phyloP scores from a whole-genome alignment of 2,113 vertebrate species.

The Piprites chloris region DNA sequence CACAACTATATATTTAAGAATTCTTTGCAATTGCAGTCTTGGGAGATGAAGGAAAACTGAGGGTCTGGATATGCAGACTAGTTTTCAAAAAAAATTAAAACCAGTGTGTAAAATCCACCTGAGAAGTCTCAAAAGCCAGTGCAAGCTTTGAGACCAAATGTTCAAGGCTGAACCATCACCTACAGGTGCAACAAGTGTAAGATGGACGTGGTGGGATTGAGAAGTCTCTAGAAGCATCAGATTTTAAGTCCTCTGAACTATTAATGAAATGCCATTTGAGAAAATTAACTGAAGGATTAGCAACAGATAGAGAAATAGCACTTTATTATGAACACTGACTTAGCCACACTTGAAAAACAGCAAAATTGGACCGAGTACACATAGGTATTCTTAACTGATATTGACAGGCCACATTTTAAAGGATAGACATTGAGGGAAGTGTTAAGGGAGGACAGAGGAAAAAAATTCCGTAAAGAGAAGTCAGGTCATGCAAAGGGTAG shows the following conservation, averaged over 20 bases:
- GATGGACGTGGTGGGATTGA: background rate
- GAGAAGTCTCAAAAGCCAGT: background rate
- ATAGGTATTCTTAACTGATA: background rate
- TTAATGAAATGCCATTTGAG: background rate
- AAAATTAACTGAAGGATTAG: background rate
- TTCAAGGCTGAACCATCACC: background rate
- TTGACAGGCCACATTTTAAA: background rate
- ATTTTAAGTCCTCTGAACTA: background rate
- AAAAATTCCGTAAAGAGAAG: background rate
- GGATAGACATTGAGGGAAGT: background rate
- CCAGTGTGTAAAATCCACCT: background rate
- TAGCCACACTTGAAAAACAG: background rate
- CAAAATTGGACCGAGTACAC: background rate
- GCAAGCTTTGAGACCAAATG: background rate
- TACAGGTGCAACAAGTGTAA: accelerated
- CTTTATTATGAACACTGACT: background rate
- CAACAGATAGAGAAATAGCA: background rate
- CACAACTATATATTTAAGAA: background rate
- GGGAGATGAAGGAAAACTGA: background rate
- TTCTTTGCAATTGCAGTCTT: background rate
- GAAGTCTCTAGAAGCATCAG: background rate
- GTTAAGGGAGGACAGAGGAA: background rate
- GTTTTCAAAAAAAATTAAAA: background rate
- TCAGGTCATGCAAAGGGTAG: background rate
- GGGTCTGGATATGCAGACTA: background rate